Evolutionary conservation across 2,888 invertebrate species (phyloP).

Genomic region (Drosophila nr. perissopoda): DNA sequence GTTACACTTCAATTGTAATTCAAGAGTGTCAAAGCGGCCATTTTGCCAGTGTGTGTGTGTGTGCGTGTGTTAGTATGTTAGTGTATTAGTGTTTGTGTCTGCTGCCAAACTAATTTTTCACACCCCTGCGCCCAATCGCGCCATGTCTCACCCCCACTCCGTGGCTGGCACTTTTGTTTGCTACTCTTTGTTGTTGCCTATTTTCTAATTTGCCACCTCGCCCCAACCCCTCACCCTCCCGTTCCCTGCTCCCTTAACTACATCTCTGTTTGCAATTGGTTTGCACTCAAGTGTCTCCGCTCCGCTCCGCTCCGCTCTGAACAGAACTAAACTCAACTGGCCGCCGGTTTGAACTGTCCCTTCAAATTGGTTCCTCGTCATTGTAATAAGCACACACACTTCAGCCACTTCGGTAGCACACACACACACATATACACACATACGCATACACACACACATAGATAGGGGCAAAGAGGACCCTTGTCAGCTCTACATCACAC

Average conservation of each 20-base stretch:
- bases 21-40: slow-evolving; percentile 50
- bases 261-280: slow-evolving; percentile 54
- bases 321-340: slow-evolving; percentile 1
- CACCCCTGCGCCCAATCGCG: slow-evolving; percentile 38
- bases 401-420: slow-evolving; percentile 60
- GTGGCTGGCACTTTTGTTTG: slow-evolving; percentile 16
- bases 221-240: neutral
- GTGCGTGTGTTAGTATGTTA: neutral
- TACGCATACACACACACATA: slow-evolving; percentile 7
- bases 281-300: slow-evolving; percentile 52
- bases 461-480: slow-evolving; percentile 24
- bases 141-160: neutral
- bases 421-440: slow-evolving; percentile 21
- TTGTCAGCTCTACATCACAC: slow-evolving; percentile 56
- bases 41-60: slow-evolving; percentile 27
- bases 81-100: slow-evolving; percentile 2
- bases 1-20: slow-evolving; percentile 74
- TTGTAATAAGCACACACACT: slow-evolving; percentile 57
- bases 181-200: slow-evolving; percentile 55
- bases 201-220: slow-evolving; percentile 58
- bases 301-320: slow-evolving; percentile 22
- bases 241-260: neutral
- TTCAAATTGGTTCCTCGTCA: slow-evolving; percentile 71
- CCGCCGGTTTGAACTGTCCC: slow-evolving; percentile 40
- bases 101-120: slow-evolving; percentile 59